Base-by-base conservation (phyloP, 2,888 invertebrate genomes). In the Lysandra coridon region DNA sequence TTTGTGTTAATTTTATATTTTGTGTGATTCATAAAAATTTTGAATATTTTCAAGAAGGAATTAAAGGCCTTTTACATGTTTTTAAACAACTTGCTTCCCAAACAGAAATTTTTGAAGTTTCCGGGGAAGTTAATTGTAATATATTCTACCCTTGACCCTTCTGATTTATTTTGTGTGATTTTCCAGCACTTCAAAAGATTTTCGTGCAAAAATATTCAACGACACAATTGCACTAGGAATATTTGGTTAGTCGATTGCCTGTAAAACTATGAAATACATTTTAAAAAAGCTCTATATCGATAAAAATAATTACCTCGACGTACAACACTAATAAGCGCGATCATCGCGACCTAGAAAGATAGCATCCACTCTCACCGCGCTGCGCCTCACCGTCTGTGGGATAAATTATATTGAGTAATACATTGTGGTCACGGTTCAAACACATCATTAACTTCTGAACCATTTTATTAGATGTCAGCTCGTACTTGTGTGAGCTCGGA, bases 281-380 rank as follows among this genome's bases (percentile, higher is more conserved):
- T 2, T 2, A 49, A 44, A 49, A 12, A 49, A 44, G 0, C 10
- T 49, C 2, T 14, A 49, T 75, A 75, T 75, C 44, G 75, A 76
- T 57, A 30, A 30, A 75, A 53, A 53, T 33, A 57, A 30, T 53
- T 0, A 17, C 30, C 53, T 53, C 76, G 7, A 76, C 76, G 14
- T 17, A 53, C 76, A 76, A 14, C 88, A 87, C 84, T 83, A 83
- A 77, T 81, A 83, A 85, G 85, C 84, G 87, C 85, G 89, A 89
- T 88, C 87, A 86, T 88, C 85, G 84, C 87, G 92, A 90, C 94
- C 94, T 88, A 93, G 89, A 88, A 90, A 90, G 84, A 87, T 88
- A 88, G 69, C 37, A 69, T 69, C 89, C 87, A 92, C 93, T 93
- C 93, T 93, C 93, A 91, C 93, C 92, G 82, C 80, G 78, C 81